These are phyloP conservation scores for Ariopsis seemanni DNA, from an alignment of 2,113 vertebrate species.

Conservation along the genomic window DNA sequence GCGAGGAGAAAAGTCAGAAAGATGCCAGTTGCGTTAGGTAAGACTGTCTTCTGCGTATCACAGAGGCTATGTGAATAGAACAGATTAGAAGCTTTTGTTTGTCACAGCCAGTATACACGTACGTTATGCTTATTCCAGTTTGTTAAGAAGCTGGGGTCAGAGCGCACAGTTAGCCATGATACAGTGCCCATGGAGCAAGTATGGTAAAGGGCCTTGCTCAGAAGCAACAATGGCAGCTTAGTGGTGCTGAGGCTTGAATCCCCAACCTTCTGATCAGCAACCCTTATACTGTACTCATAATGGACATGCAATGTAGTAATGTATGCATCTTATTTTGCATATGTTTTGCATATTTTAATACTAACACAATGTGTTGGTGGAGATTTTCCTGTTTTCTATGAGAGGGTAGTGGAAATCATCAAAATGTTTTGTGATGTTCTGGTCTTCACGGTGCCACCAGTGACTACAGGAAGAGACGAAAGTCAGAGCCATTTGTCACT, in stretches of 20 bases:
- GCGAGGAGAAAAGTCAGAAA: not conserved
- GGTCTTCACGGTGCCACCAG: conserved; percentile 76
- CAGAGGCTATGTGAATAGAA: too few species aligned
- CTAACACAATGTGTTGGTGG: not conserved
- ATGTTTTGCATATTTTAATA: not conserved
- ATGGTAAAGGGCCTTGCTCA: not conserved
- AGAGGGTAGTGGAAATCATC: not conserved
- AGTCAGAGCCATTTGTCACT: conserved; percentile 89
- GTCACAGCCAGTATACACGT: too few species aligned
- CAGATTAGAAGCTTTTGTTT: too few species aligned
- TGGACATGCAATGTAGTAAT: not conserved
- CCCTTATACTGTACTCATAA: not conserved
- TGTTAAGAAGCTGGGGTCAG: not conserved
- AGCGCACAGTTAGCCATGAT: not conserved
- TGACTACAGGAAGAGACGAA: conserved; percentile 94
- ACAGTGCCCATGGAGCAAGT: not conserved
- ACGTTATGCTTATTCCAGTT: not conserved
- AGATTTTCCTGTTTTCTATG: not conserved
- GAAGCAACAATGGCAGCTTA: not conserved
- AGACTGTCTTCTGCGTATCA: not conserved
- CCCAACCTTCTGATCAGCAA: not conserved
- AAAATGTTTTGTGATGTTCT: not conserved
- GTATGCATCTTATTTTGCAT: not conserved
- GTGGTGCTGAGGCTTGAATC: not conserved
- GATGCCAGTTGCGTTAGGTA: too few species aligned